Evolutionary conservation across 2,888 invertebrate genomes (phyloP), one percentile per base, ranked within the genome.

Genomic region (Heteromurus nitidus): DNA sequence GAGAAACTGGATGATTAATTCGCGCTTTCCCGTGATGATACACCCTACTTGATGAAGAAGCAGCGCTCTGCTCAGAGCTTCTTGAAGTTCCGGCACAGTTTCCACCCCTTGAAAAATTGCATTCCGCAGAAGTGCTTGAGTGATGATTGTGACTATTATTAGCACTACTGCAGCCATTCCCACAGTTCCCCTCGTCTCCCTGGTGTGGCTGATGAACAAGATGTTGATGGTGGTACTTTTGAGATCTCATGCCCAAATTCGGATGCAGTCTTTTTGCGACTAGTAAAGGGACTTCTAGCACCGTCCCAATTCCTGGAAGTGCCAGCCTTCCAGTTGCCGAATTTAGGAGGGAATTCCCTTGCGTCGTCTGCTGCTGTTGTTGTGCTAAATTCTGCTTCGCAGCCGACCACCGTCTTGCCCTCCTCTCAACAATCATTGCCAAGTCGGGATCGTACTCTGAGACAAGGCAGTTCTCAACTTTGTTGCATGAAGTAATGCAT

Each of bases 401-500:
- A 80, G 93, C 90, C 9, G 94, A 94, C 94, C 94, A 94, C 64
- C 94, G 91, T 58, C 94, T 90, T 16, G 92, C 93, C 84, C 93
- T 93, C 50, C 93, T 91, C 88, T 94, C 94, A 89, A 93, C 91
- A 87, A 94, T 90, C 87, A 93, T 93, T n/a, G 94, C 94, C 90
- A 94, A 91, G 89, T 94, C 94, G 1, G 94, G 94, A 88, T 85
- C 86, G 70, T 82, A 86, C 72, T 86, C 87, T 24, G 86, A 87
- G 16, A 60, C 82, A 20, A 86, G 73, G 62, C 85, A 86, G 72
- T 85, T 85, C 60, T 86, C 85, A 86, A 91, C 93, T 91, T 95
- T 95, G 90, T 95, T 94, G 90, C 95, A 95, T 84, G 94, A 94
- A 85, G 95, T 95, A 89, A 95, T 95, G 89, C 94, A 94, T 89